Evolutionary conservation across 2,888 invertebrate genomes (phyloP).

Genomic region (Bugulina stolonifera): DNA sequence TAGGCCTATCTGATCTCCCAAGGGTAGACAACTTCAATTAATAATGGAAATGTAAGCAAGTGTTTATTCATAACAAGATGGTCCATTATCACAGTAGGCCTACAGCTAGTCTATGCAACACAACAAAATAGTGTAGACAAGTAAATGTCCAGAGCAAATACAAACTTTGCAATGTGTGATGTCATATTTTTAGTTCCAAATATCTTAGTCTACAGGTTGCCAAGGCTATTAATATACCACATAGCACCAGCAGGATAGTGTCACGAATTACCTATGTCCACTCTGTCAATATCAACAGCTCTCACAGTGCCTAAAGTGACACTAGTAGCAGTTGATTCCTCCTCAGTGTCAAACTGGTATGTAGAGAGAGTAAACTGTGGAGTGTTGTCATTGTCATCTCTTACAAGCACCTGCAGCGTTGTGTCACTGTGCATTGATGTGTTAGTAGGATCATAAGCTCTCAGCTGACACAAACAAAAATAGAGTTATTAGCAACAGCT

Average conservation of each 20-base stretch:
- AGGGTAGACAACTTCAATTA: too few species aligned
- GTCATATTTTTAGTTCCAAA: too few species aligned
- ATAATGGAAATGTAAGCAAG: too few species aligned
- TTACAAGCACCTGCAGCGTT: slow-evolving; percentile 1
- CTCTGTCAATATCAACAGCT: background rate
- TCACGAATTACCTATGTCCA: slow-evolving; percentile 5
- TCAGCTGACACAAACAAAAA: too few species aligned
- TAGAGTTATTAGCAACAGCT: too few species aligned
- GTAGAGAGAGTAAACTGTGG: background rate
- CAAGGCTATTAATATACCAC: background rate
- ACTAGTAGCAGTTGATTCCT: background rate
- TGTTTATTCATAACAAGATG: too few species aligned
- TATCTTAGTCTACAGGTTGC: background rate
- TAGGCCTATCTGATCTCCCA: too few species aligned
- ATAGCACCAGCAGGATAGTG: background rate
- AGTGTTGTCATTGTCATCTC: slow-evolving; percentile 25
- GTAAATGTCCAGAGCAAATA: too few species aligned
- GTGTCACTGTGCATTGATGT: background rate
- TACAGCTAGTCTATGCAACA: too few species aligned
- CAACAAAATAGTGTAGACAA: too few species aligned
- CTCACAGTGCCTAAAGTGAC: background rate
- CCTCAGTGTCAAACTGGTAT: background rate
- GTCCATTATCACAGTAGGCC: too few species aligned
- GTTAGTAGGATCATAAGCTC: background rate
- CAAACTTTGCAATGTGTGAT: too few species aligned